Evolutionary conservation across 2,888 invertebrate genomes (phyloP).

Genomic region (Prosapia bicincta): DNA sequence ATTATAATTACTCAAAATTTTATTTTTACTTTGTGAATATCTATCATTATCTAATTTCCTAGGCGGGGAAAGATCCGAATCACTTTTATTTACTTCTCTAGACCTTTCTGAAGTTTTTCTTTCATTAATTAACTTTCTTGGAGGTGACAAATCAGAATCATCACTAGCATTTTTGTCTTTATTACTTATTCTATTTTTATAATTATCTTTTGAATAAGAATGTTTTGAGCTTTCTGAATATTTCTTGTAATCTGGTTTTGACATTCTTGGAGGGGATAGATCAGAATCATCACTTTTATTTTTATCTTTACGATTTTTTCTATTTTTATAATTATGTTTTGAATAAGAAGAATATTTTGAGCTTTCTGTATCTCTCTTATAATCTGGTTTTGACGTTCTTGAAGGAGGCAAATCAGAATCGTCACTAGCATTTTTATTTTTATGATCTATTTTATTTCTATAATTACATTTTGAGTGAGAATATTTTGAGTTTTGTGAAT

Average conservation of each 20-base stretch:
- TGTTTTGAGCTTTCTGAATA: not conserved
- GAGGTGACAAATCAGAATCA: constrained; percentile 46
- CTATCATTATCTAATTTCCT: constrained; percentile 28
- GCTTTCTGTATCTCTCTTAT: not conserved
- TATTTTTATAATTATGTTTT: not conserved
- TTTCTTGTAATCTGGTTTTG: not conserved
- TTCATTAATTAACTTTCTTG: constrained; percentile 40
- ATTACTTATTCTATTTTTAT: not conserved
- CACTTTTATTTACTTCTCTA: constrained; percentile 24
- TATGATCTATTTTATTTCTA: not conserved
- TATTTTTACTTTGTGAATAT: not conserved
- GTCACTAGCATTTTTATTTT: constrained; percentile 9
- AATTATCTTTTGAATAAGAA: not conserved
- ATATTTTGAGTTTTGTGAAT: constrained; percentile 33
- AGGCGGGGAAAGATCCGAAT: constrained; percentile 44
- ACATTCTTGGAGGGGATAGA: constrained; percentile 38
- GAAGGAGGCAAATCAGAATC: constrained; percentile 41
- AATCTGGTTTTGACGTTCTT: constrained; percentile 23
- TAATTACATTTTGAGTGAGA: no score
- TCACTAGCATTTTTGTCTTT: no score
- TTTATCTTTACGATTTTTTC: constrained; percentile 5
- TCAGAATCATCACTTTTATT: constrained; percentile 36
- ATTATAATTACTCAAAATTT: constrained; percentile 33
- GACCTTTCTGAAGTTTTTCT: constrained; percentile 28
- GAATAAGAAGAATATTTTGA: not conserved